Base-by-base conservation (phyloP, 2,113 vertebrate genomes). In the Phalacrocorax brasilianus region DNA sequence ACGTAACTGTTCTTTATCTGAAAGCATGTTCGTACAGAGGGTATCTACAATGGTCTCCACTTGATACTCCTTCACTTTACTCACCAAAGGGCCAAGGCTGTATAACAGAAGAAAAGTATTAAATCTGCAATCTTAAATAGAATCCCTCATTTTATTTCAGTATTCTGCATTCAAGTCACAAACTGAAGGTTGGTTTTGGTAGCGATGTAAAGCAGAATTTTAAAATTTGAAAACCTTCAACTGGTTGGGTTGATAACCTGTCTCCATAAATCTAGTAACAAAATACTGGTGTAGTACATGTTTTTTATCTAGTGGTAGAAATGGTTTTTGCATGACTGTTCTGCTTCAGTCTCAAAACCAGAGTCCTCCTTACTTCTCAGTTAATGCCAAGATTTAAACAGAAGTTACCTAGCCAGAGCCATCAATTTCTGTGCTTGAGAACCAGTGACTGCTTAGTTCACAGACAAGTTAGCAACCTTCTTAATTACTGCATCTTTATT, bases 1-100 rank as follows among this genome's bases (percentile, higher is more conserved):
- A 94, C 99, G 97, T 62, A 99, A 98, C 87, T 99, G 99, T 59
- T 99, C 99, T 97, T 99, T 99, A 98, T 99, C 99, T 42, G 99
- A 99, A 97, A 99, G 98, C 99, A 99, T 99, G 97, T 99, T 99
- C 94, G 99, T 99, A 97, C 99, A 99, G 91, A 99, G 98, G 5
- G 99, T 99, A 98, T 99, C 99, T 93, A 99, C 99, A 96, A 99
- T 99, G 14, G 99, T 99, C 97, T 99, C 99, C 94, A 99, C 99
- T 98, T 99, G 99, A 97, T 99, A 99, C 97, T 99, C 99, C 97
- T 99, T 99, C 95, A 99, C 99, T 98, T 99, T 99, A 96, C 99
- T 99, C 95, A 99, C 99, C 97, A 99, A 98, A 27, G 99, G 99
- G 9, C 99, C 99, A 96, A 99, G 98, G 95, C 99, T 99, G 97